phyloP scores from a whole-genome alignment of 2,888 invertebrate genomes.

The Tetragnatha montana region DNA sequence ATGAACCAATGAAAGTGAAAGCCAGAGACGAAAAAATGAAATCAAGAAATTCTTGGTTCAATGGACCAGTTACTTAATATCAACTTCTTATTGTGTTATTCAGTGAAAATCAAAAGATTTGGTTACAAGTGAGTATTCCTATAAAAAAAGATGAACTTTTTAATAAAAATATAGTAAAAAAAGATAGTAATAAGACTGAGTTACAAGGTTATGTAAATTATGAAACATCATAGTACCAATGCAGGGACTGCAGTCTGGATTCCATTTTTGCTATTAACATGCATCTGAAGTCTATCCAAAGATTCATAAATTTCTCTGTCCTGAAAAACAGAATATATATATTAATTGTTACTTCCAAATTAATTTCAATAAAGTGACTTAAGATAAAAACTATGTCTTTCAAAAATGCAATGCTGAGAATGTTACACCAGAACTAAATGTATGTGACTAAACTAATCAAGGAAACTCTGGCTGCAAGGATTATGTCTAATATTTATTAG shows the following conservation, averaged over 20 bases:
- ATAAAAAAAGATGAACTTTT: neutral
- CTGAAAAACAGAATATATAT: neutral
- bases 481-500: neutral
- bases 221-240: neutral
- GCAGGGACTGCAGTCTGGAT: neutral
- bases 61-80: too few relatives aligned
- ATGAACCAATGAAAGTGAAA: too few relatives aligned
- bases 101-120: too few relatives aligned
- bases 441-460: neutral
- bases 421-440: neutral
- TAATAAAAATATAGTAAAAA: neutral
- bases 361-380: neutral
- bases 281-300: slow-evolving; percentile 33
- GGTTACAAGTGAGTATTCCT: too few relatives aligned
- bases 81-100: too few relatives aligned
- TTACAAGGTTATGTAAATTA: neutral
- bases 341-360: neutral
- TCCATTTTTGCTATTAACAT: slow-evolving; percentile 37
- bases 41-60: too few relatives aligned
- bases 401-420: neutral
- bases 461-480: neutral
- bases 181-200: neutral
- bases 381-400: neutral
- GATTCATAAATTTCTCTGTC: neutral
- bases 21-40: too few relatives aligned